phyloP scores from a whole-genome alignment of 23 tunicate species.

The Botrylloides violaceus region DNA sequence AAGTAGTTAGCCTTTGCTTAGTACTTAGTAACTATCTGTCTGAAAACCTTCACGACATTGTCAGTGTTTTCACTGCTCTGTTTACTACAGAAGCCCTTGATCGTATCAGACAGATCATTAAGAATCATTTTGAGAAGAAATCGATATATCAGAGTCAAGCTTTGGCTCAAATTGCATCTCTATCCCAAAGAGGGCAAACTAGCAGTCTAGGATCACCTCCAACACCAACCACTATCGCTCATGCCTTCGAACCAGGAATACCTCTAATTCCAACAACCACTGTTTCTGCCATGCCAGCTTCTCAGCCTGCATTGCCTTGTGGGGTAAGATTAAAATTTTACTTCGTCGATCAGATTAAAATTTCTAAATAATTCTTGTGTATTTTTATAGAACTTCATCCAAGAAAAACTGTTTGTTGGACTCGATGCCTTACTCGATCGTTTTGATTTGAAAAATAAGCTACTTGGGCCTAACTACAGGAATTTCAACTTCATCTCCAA shows the following conservation, averaged over 20 bases:
- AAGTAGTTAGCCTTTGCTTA: no score
- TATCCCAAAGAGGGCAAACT: not conserved
- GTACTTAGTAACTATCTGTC: no score
- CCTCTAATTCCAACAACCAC: constrained; percentile 5
- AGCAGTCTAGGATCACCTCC: not conserved
- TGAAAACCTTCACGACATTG: no score
- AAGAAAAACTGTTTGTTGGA: constrained; percentile 83
- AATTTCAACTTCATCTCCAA: constrained; percentile 82
- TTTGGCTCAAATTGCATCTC: not conserved
- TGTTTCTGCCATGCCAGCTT: constrained; percentile 27
- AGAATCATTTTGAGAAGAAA: constrained; percentile 28
- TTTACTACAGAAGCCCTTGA: constrained; percentile 20
- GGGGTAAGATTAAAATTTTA: constrained; percentile 26
- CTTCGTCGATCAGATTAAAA: not conserved
- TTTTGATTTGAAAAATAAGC: constrained; percentile 74
- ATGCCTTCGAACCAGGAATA: not conserved
- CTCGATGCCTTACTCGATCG: constrained; percentile 52
- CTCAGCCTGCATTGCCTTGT: constrained; percentile 77
- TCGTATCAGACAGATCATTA: constrained; percentile 20
- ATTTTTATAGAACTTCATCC: constrained; percentile 48
- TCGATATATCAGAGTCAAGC: not conserved
- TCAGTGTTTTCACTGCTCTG: no score
- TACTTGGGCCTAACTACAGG: constrained; percentile 65
- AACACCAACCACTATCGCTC: not conserved
- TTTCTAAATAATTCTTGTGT: not conserved